Base-by-base conservation (phyloP, 2,888 invertebrate genomes). In the Philereme transversata region DNA sequence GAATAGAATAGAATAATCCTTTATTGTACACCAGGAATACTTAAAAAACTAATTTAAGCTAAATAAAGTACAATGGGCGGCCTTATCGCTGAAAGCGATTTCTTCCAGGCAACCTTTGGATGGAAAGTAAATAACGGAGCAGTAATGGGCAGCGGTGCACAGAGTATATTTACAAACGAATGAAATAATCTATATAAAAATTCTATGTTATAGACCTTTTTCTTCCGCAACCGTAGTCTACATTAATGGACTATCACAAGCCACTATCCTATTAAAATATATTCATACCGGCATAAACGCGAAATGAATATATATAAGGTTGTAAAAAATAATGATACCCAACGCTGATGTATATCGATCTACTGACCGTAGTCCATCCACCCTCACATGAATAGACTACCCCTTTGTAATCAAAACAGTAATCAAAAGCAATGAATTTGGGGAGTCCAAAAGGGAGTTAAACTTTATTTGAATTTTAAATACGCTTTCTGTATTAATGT, bases 381-480 rank as follows among this genome's bases (percentile, higher is more conserved):
- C 77, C 70, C 70, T 66, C 67, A 68, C 62, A 69, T 76, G 78
- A 81, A 82, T 73, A 75, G 77, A 62, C 61, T 54, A 74, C 74
- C 84, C 87, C 80, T 83, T 83, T 83, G 84, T 87, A 87, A 88
- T 88, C 87, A 88, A 87, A 88, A 87, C 84, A 82, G 88, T 89
- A 87, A 90, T 90, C 87, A 89, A 89, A 87, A 79, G 82, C 75
- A 75, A 82, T 74, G 82, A 84, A 83, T 83, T 22, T 81, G 83
- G 85, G 82, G 80, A 69, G 76, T 75, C 66, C 74, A 81, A n/a
- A n/a, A n/a, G n/a, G n/a, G n/a, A n/a, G 73, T 80, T 79, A 81
- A 86, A 87, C 79, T 85, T 84, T 84, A 88, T 90, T 88, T 84
- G 77, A 85, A 87, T 84, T 86, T 87, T 84, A 83, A 86, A 84